These are phyloP conservation scores for Phylloscopus whistleri DNA, from an alignment of 2,113 vertebrate species.

Conservation along the genomic window DNA sequence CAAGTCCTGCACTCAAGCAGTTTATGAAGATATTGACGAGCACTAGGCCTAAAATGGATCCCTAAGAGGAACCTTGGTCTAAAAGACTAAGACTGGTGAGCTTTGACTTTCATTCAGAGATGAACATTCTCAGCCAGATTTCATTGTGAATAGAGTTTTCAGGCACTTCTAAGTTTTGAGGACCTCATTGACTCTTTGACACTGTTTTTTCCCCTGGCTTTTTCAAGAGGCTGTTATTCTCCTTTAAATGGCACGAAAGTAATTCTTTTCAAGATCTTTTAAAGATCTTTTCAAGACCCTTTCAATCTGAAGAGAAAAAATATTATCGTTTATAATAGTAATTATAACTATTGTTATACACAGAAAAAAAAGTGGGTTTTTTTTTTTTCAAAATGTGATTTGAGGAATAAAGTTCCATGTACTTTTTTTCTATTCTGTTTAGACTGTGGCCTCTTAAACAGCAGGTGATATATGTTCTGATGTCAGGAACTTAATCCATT, in stretches of 20 bases:
- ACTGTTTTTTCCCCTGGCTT: neutral
- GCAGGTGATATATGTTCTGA: neutral
- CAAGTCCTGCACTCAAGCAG: accelerated
- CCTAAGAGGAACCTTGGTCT: neutral
- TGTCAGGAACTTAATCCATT: neutral
- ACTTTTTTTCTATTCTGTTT: neutral
- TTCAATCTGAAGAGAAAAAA: neutral
- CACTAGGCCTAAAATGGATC: neutral
- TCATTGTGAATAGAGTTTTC: neutral
- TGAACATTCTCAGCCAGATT: neutral
- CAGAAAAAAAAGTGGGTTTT: neutral
- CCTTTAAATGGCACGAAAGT: neutral
- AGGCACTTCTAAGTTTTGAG: neutral
- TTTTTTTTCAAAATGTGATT: neutral
- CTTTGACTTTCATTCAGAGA: neutral
- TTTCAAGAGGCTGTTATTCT: neutral
- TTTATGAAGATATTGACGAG: neutral
- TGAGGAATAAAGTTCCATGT: neutral
- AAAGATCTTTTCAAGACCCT: neutral
- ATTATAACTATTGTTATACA: neutral
- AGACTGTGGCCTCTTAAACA: neutral
- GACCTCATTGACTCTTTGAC: neutral
- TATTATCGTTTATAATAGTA: neutral
- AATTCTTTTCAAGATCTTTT: neutral
- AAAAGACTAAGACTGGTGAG: neutral